These are phyloP conservation scores for Cheilosia variabilis DNA, from an alignment of 2,888 invertebrate genomes.

Conservation along the genomic window DNA sequence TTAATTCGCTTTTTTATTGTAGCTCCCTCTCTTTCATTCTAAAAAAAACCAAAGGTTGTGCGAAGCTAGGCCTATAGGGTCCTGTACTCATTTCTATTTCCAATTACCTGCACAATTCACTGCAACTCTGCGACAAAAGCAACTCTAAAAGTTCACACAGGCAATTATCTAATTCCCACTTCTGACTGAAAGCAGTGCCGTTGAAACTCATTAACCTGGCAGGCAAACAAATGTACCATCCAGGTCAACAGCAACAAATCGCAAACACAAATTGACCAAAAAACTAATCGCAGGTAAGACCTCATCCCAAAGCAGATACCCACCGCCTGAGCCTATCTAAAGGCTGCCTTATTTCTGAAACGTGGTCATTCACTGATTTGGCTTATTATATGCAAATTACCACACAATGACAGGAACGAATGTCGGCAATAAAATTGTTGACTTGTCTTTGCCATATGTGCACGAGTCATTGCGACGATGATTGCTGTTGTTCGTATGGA, in stretches of 20 bases:
- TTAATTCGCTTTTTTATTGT: too few species aligned
- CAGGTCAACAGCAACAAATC: slow-evolving; percentile 67
- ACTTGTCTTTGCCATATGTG: slow-evolving; percentile 47
- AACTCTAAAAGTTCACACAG: neutral
- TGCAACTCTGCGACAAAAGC: neutral
- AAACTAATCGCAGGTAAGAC: slow-evolving; percentile 55
- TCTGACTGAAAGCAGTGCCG: slow-evolving; percentile 40
- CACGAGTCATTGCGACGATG: slow-evolving; percentile 43
- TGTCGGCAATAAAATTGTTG: slow-evolving; percentile 74
- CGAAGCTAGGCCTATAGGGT: too few species aligned
- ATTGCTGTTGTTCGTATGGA: slow-evolving; percentile 61
- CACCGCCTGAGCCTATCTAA: slow-evolving; percentile 1
- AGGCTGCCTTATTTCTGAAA: slow-evolving; percentile 76
- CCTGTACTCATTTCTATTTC: neutral
- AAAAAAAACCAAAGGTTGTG: too few species aligned
- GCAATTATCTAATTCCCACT: slow-evolving; percentile 3
- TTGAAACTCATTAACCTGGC: slow-evolving; percentile 28
- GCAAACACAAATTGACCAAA: slow-evolving; percentile 53
- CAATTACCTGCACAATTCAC: slow-evolving; percentile 5
- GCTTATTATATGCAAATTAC: slow-evolving; percentile 84
- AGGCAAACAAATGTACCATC: slow-evolving; percentile 17
- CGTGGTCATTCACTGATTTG: slow-evolving; percentile 82
- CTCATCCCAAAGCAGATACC: slow-evolving; percentile 44
- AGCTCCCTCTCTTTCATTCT: too few species aligned
- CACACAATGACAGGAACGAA: slow-evolving; percentile 78